Evolutionary conservation across 1,140 invertebrate genomes (phyloP).

Genomic region (Heliothis virescens): DNA sequence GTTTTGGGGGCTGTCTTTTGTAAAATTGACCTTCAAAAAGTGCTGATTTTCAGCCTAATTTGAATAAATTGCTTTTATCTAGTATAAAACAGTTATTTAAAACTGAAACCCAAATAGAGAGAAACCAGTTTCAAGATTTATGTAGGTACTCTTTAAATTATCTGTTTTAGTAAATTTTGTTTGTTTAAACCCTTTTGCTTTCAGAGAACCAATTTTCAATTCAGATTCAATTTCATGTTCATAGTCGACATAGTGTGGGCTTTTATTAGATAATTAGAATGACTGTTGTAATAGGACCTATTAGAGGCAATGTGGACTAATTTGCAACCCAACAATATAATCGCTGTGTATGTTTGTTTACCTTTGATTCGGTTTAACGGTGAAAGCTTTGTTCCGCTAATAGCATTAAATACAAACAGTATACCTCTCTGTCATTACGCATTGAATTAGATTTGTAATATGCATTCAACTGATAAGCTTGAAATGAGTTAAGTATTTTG

Average conservation of each 20-base stretch:
- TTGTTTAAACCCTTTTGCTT: conserved; percentile 6
- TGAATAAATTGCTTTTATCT: no score
- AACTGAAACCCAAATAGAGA: neutral
- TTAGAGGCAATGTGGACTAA: neutral
- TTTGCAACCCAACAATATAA: neutral
- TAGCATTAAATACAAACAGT: neutral
- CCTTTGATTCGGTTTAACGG: neutral
- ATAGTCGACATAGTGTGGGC: neutral
- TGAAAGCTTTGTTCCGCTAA: neutral
- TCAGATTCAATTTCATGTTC: neutral
- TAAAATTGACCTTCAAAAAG: no score
- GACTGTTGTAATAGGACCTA: neutral
- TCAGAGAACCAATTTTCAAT: conserved; percentile 5
- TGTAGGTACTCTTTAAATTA: neutral
- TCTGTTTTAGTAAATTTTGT: neutral
- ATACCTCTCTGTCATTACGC: neutral
- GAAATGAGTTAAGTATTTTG: no score
- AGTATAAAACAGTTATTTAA: no score
- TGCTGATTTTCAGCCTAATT: no score
- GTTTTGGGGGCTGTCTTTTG: no score
- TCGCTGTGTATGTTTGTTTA: neutral
- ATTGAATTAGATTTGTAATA: neutral
- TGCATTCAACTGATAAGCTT: neutral
- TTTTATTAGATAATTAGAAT: neutral
- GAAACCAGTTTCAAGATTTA: neutral